Evolutionary conservation across 2,888 invertebrate genomes (phyloP), one percentile per base, ranked within the genome.

Genomic region (Embidobia sp.): DNA sequence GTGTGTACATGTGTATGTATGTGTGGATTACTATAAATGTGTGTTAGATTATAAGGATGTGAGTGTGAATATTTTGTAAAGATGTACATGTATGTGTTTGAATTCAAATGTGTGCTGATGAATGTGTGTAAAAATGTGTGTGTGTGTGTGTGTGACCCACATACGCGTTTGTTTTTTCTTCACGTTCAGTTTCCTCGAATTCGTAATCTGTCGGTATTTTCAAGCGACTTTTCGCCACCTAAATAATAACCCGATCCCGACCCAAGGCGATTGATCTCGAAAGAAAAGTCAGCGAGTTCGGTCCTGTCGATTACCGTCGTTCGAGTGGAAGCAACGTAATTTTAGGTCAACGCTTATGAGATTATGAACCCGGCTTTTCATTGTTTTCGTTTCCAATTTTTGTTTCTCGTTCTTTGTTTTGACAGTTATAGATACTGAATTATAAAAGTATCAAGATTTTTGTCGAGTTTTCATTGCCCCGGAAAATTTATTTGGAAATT

Each of bases 151-250:
- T n/a, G n/a, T n/a, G n/a, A n/a, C n/a, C n/a, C n/a, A n/a, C n/a
- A n/a, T n/a, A n/a, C n/a, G n/a, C n/a, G n/a, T n/a, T n/a, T n/a
- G n/a, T n/a, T n/a, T n/a, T n/a, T n/a, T n/a, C n/a, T n/a, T n/a
- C n/a, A n/a, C n/a, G n/a, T n/a, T n/a, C n/a, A n/a, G 57, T 26
- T 70, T 64, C 42, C 26, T 63, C 44, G 27, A 53, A 51, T 42
- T 63, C 31, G 42, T 29, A 69, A 57, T 75, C 55, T 22, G 35
- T 31, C 16, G 59, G 27, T 22, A 26, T 22, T 69, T 37, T 3
- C 31, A 46, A 8, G 22, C 40, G 22, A 8, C 35, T 22, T 22
- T 4, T 4, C 31, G 31, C 2, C 3, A 22, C 33, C 31, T 7
- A 18, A 11, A 61, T 51, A 51, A 53, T 55, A 27, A 46, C 37